Conservation (phyloP, 92 coral and sea anemone genomes). For the Hydrozoanthus gracilis region DNA sequence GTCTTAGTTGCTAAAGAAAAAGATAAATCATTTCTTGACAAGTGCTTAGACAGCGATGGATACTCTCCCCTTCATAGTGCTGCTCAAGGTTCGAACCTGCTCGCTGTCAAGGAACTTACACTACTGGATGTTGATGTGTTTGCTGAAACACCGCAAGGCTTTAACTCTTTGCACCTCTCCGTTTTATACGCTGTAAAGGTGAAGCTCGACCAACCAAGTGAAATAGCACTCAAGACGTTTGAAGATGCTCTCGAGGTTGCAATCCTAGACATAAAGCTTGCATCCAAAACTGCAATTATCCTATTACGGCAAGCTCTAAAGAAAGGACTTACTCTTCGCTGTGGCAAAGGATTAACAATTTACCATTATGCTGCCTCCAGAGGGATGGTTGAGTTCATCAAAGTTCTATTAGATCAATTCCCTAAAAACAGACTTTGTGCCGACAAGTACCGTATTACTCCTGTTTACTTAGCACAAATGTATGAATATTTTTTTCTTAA, state of each 20-base stretch:
- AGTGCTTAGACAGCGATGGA: neutral
- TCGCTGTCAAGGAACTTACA: neutral
- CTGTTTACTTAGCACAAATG: slow-evolving; percentile 10
- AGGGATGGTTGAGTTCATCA: slow-evolving; percentile 19
- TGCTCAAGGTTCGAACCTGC: neutral
- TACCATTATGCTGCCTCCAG: slow-evolving; percentile 33
- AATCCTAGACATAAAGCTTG: neutral
- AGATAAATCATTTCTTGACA: slow-evolving; percentile 11
- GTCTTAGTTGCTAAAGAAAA: neutral
- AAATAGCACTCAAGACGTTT: neutral
- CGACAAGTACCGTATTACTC: neutral
- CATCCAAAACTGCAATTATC: slow-evolving; percentile 11
- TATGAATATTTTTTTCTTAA: neutral
- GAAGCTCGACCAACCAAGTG: neutral
- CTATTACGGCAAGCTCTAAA: neutral
- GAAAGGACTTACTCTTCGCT: slow-evolving; percentile 14
- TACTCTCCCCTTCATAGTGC: neutral
- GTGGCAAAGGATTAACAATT: neutral
- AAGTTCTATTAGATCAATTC: neutral
- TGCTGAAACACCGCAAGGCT: neutral
- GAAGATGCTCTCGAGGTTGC: neutral
- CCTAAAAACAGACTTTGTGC: neutral
- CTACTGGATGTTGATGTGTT: neutral
- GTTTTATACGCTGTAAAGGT: slow-evolving; percentile 5
- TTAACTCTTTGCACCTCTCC: neutral